Base-by-base conservation (phyloP, 2,113 vertebrate species). In the Halichoeres trimaculatus region DNA sequence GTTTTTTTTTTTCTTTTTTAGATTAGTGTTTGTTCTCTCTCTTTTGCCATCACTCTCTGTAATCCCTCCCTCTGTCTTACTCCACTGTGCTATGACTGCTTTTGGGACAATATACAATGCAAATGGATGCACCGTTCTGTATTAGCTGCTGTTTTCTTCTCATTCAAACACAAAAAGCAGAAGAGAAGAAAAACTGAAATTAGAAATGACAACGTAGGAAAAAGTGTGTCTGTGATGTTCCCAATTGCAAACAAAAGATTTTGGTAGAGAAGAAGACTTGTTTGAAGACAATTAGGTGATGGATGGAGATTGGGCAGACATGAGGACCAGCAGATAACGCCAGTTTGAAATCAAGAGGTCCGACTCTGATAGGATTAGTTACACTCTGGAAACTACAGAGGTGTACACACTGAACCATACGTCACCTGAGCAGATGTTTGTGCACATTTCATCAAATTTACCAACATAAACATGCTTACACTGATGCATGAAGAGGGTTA, bases 11-110 rank as follows among this genome's bases (percentile, higher is more conserved):
- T 77, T 62, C n/a, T 81, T 73, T 19, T 40, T 26, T 26, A 60
- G 80, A 84, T 74, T 76, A 72, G 69, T n/a, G 2, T 68, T 76
- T 81, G 47, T 69, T 77, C 61, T 61, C 48, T 47, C 17, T 20
- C n/a, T 69, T 80, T 67, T 69, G 17, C 56, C 36, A 36, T 53
- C 57, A 13, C 57, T 74, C 22, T 17, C 53, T 57, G 38, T 81
- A 73, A 83, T 85, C 58, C 64, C 45, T 56, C 40, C 17, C 53
- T 50, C 38, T 61, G n/a, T 38, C 1, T 71, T 48, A 72, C 38
- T 75, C 35, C 4, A 10, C 61, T 72, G 51, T 59, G 54, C 38
- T 55, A 62, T 58, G 20, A 64, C 47, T 63, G 20, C 40, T 61
- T 67, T 53, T 50, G 26, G 53, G 58, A 83, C 52, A 72, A 74